phyloP scores from a whole-genome alignment of 2,113 vertebrate species.

The Nematolebias whitei region DNA sequence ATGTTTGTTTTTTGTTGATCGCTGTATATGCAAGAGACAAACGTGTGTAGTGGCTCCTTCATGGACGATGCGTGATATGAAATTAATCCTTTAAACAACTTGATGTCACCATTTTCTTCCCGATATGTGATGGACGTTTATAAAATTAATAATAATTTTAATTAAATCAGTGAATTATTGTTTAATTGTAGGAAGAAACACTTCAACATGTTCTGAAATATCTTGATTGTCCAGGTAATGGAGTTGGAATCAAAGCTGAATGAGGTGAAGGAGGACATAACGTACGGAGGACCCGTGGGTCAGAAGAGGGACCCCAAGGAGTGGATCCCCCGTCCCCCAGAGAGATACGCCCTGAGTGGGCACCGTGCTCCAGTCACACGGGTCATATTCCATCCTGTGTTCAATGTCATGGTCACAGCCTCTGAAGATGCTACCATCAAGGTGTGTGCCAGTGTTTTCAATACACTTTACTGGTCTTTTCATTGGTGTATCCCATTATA shows the following conservation, averaged over 20 bases:
- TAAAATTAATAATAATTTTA: too few species aligned
- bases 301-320: constrained; percentile 99
- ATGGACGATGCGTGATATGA: too few species aligned
- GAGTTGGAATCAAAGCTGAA: constrained; percentile 99
- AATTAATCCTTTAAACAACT: neutral
- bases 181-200: too few species aligned
- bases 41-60: too few species aligned
- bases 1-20: neutral
- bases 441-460: constrained; percentile 74
- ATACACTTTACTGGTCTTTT: neutral
- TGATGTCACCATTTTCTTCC: neutral
- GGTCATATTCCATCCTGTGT: constrained; percentile 98
- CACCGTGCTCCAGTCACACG: constrained; percentile 97
- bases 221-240: constrained; percentile 86
- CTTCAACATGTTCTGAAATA: neutral
- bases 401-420: constrained; percentile 99
- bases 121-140: too few species aligned
- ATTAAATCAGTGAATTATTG: too few species aligned
- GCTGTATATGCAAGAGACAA: too few species aligned
- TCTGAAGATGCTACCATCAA: constrained; percentile 99
- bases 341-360: constrained; percentile 95
- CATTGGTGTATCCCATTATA: neutral
- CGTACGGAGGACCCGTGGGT: constrained; percentile 91
- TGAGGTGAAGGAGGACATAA: constrained; percentile 99
- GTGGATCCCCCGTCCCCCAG: constrained; percentile 98